A percentile compares a stretch with the other conserved stretches of the same genome.
Evolutionary conservation across 1,140 invertebrate genomes (phyloP).

Genomic region (Hetaerina americana): DNA sequence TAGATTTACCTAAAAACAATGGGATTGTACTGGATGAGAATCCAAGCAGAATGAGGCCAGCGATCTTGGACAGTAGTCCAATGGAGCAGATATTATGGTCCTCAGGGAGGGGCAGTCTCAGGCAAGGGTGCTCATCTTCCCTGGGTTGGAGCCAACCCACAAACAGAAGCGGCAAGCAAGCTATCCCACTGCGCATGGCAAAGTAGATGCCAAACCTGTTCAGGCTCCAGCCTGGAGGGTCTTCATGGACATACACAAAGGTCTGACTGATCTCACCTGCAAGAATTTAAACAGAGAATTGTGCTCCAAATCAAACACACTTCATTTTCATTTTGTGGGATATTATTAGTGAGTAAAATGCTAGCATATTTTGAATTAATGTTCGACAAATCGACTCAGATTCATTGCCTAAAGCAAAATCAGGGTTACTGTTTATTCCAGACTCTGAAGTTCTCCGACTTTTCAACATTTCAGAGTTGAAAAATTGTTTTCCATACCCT

Average conservation of each 20-base stretch:
- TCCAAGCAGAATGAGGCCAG: conserved; percentile 25
- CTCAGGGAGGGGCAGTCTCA: conserved; percentile 11
- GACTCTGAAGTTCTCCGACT: no score
- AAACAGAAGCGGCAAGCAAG: conserved; percentile 21
- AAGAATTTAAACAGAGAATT: no score
- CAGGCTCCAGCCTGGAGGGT: conserved; percentile 27
- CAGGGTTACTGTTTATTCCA: no score
- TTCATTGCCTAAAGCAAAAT: no score
- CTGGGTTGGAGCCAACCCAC: background rate
- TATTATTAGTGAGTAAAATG: no score
- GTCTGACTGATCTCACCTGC: conserved; percentile 29
- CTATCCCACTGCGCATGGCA: conserved; percentile 27
- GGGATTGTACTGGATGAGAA: conserved; percentile 22
- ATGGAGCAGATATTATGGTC: conserved; percentile 26
- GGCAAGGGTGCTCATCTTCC: conserved; percentile 21
- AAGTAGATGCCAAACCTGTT: conserved; percentile 29
- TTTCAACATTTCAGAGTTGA: no score
- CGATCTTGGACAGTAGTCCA: conserved; percentile 28
- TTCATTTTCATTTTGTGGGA: no score
- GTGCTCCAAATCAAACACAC: no score
- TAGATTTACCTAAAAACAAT: conserved; percentile 27
- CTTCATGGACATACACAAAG: conserved; percentile 24
- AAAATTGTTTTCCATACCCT: no score
- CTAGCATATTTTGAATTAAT: no score
- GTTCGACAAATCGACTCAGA: no score